These are phyloP conservation scores for Cheirogaleus medius DNA, from an alignment of 2,113 vertebrate species.

Conservation along the genomic window DNA sequence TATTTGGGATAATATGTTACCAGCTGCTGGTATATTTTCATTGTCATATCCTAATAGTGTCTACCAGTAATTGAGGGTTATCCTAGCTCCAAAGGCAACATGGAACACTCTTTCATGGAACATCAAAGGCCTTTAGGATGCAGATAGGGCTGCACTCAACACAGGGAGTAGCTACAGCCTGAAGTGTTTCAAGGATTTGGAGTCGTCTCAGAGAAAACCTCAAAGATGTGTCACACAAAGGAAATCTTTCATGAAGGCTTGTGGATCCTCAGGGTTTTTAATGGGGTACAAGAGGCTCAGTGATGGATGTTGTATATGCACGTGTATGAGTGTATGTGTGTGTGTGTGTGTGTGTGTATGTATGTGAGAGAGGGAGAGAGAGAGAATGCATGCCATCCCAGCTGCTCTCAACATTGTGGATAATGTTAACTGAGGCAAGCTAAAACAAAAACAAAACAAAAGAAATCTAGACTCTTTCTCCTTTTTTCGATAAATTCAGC, in stretches of 20 bases:
- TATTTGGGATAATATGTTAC: neutral
- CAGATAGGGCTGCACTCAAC: neutral
- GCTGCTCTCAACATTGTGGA: neutral
- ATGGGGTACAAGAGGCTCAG: slow-evolving; percentile 67
- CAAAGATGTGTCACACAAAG: slow-evolving; percentile 55
- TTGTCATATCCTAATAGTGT: neutral
- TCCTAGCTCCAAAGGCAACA: neutral
- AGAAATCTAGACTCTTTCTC: neutral
- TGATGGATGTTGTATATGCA: slow-evolving; percentile 1
- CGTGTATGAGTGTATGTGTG: neutral
- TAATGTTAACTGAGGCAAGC: neutral
- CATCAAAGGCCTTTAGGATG: neutral
- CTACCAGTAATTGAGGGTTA: neutral
- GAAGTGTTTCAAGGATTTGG: slow-evolving; percentile 58
- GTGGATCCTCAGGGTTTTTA: neutral
- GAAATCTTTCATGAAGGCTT: slow-evolving; percentile 47
- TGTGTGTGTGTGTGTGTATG: neutral
- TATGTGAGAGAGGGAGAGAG: neutral
- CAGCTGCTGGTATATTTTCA: neutral
- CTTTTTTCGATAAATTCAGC: neutral
- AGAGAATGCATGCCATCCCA: neutral
- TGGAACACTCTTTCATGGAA: neutral
- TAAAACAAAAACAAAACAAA: neutral
- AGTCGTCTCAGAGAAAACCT: neutral
- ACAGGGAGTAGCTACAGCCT: slow-evolving; percentile 56